Base-by-base conservation (phyloP, 2,113 vertebrate genomes). In the Hypanus sabinus region DNA sequence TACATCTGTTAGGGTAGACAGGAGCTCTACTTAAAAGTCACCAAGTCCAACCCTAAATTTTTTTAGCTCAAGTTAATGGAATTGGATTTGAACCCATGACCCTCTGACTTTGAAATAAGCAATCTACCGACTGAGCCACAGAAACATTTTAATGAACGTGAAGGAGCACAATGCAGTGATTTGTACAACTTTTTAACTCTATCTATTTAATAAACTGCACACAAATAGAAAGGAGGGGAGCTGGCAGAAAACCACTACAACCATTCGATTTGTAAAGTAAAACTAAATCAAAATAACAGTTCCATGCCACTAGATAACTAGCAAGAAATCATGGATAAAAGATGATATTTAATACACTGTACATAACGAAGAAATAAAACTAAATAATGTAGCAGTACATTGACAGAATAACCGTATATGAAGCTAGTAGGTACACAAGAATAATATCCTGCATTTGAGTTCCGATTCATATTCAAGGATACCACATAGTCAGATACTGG, bases 231-330 rank as follows among this genome's bases (percentile, higher is more conserved):
- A 55, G 27, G 30, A 9, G 18, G 46, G 55, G 76, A 33, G 60
- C 36, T 55, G 22, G 36, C 91, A 30, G 22, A 36, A 93, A 93
- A 93, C 22, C 18, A 71, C 38, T 55, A 93, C 9, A 73, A 73
- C 24, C 11, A 46, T 75, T 93, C 46, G 38, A 93, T 73, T 33
- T 73, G 10, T 20, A 73, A 73, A 46, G 24, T 93, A 46, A 75
- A 93, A 93, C 91, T 73, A 36, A 92, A 92, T 68, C 4, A 36
- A 71, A 71, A 92, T 46, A 46, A 71, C n/a, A 87, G 60, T 90
- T 90, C 9, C 65, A 92, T 71, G 36, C 60, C 90, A 38, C 90
- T 36, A 24, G 68, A 22, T 55, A 75, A 12, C 38, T 92, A 36
- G 33, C 38, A 36, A 46, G 46, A 46, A 46, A 46, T 46, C 46